phyloP scores from a whole-genome alignment of 2,888 invertebrate species.

The Hololepta plana region DNA sequence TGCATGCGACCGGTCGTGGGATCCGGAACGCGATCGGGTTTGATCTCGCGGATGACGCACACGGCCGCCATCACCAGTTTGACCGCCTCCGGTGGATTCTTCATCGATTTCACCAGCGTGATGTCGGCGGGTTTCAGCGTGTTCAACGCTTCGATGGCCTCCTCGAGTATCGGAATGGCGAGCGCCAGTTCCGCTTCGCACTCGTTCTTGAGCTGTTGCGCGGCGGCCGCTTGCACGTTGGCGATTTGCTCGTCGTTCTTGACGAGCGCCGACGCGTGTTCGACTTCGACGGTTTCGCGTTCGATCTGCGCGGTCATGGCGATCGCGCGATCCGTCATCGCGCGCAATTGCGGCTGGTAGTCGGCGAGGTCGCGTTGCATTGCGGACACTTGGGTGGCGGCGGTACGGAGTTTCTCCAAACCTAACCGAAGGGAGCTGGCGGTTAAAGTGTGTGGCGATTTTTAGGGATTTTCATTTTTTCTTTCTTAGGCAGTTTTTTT shows the following conservation, averaged over 20 bases:
- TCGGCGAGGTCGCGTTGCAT: conserved; percentile 59
- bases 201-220: conserved; percentile 67
- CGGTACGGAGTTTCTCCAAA: conserved; percentile 59
- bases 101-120: conserved; percentile 73
- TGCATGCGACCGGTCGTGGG: conserved; percentile 47
- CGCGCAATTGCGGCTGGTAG: conserved; percentile 53
- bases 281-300: conserved; percentile 55
- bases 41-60: conserved; percentile 65
- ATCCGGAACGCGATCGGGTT: conserved; percentile 58
- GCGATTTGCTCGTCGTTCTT: conserved; percentile 75
- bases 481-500: no score
- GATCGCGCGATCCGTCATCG: conserved; percentile 50
- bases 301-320: conserved; percentile 62
- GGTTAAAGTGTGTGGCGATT: no score
- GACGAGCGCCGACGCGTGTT: conserved; percentile 59
- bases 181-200: conserved; percentile 84
- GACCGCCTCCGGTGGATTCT: conserved; percentile 65
- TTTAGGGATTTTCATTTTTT: no score
- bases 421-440: no score
- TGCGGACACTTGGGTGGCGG: conserved; percentile 52
- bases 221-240: conserved; percentile 68
- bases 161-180: conserved; percentile 66
- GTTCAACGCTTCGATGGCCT: conserved; percentile 55
- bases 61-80: conserved; percentile 81
- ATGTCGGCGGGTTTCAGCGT: conserved; percentile 72